Evolutionary conservation across 2,797 vertebrate species (phyloP), one percentile per base, ranked within the genome.

Genomic region (Euphonia xanthogaster): DNA sequence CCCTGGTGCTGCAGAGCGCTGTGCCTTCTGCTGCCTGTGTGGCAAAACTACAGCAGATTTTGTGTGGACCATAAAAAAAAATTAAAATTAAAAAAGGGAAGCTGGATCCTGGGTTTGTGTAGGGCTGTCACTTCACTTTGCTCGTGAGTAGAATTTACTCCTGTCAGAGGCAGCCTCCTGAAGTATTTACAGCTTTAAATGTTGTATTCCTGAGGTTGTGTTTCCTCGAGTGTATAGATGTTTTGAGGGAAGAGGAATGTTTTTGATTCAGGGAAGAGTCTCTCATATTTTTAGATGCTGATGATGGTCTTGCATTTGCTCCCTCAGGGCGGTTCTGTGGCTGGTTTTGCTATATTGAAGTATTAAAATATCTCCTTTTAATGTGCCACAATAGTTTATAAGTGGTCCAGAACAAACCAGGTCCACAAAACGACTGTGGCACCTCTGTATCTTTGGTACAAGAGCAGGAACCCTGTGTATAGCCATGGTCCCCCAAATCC

Each of bases 11-110:
- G 89, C 47, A 42, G 23, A 57, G 37, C 19, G 0, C 51, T 65
- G 23, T 0, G 12, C 9, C 30, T 71, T 73, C 57, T 2, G 8
- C 61, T 60, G 37, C 51, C 35, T 5, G 0, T 5, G 40, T 33
- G 70, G 61, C 45, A 70, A 88, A 77, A 60, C 14, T 10, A 7
- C 42, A 15, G 81, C 66, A 82, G n/a, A 65, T 35, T 48, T 73
- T 9, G 14, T 20, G 10, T 50, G 42, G 19, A 65, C 9, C 21
- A 18, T 31, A 1, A 78, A 65, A n/a, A 65, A n/a, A 40, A 11
- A n/a, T n/a, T n/a, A n/a, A 12, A 28, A 3, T 24, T 24, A 42
- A 31, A 42, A 47, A 39, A 5, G 4, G 31, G 18, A 37, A 62
- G 23, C n/a, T 22, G 9, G 15, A 33, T 73, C 30, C 39, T 31